Percentiles rank a stretch among this genome's conserved stretches.
These are phyloP conservation scores for Griposia aprilina DNA, from an alignment of 2,888 invertebrate genomes.

Conservation along the genomic window DNA sequence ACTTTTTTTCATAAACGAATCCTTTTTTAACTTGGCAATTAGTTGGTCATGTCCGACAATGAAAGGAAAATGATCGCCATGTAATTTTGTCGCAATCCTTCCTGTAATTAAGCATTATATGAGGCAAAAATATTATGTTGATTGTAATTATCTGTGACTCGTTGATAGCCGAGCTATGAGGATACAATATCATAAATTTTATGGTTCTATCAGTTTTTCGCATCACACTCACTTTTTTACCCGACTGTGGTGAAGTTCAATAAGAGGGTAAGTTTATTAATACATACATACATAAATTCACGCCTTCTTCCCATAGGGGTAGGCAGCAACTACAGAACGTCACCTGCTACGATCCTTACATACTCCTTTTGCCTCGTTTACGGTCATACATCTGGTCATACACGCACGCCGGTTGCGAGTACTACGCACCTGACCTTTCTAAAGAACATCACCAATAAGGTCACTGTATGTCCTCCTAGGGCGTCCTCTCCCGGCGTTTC, in stretches of 20 bases:
- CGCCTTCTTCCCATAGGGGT: too few species aligned
- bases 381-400: too few species aligned
- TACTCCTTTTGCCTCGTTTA: too few species aligned
- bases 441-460: too few species aligned
- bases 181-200: neutral
- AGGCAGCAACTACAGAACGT: too few species aligned
- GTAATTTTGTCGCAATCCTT: neutral
- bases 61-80: conserved; percentile 3
- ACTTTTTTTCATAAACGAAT: neutral
- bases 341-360: too few species aligned
- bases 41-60: neutral
- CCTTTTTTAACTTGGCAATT: neutral
- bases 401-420: too few species aligned
- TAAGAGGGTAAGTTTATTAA: too few species aligned
- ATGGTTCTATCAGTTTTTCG: neutral
- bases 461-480: too few species aligned
- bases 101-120: conserved; percentile 5
- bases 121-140: conserved; percentile 1
- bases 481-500: too few species aligned
- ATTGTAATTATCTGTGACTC: neutral
- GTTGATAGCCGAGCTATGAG: neutral
- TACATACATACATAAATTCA: too few species aligned
- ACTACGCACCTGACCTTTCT: too few species aligned
- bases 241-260: neutral
- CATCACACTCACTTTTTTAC: neutral